Evolutionary conservation across 1,140 invertebrate species (phyloP).

Genomic region (Panagrolaimus sp.): DNA sequence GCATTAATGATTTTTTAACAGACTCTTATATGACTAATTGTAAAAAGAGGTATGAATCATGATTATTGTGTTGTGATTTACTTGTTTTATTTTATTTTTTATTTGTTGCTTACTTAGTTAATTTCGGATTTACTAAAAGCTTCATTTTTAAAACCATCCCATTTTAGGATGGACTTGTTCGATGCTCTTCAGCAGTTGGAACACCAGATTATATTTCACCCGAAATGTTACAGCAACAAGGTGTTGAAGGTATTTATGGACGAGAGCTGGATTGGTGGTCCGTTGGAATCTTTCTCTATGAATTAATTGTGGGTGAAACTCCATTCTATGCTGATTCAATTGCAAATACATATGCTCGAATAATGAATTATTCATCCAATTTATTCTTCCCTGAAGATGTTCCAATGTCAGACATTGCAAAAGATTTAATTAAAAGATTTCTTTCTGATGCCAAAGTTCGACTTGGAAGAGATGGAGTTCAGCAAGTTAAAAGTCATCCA

Average conservation of each 20-base stretch:
- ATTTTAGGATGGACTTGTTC: constrained; percentile 80
- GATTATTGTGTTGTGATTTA: background rate
- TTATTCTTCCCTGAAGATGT: constrained; percentile 83
- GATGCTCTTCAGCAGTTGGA: constrained; percentile 93
- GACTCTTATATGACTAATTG: constrained; percentile 19
- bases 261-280: constrained; percentile 99
- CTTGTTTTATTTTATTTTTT: constrained; percentile 13
- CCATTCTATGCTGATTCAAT: constrained; percentile 97
- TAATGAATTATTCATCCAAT: constrained; percentile 88
- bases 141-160: too few relatives aligned
- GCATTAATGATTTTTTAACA: too few relatives aligned
- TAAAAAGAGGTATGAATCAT: background rate
- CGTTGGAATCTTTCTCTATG: constrained; percentile 94
- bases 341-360: constrained; percentile 82
- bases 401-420: constrained; percentile 82
- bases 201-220: constrained; percentile 95
- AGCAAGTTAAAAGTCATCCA: constrained; percentile 86
- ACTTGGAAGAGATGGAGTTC: constrained; percentile 83
- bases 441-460: constrained; percentile 76
- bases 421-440: constrained; percentile 84
- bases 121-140: too few relatives aligned
- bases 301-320: constrained; percentile 96
- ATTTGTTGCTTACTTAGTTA: too few relatives aligned
- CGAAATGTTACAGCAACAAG: constrained; percentile 92
- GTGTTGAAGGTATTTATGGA: constrained; percentile 78